Evolutionary conservation across 2,797 vertebrate genomes (phyloP).

Genomic region (Capromys pilorides): DNA sequence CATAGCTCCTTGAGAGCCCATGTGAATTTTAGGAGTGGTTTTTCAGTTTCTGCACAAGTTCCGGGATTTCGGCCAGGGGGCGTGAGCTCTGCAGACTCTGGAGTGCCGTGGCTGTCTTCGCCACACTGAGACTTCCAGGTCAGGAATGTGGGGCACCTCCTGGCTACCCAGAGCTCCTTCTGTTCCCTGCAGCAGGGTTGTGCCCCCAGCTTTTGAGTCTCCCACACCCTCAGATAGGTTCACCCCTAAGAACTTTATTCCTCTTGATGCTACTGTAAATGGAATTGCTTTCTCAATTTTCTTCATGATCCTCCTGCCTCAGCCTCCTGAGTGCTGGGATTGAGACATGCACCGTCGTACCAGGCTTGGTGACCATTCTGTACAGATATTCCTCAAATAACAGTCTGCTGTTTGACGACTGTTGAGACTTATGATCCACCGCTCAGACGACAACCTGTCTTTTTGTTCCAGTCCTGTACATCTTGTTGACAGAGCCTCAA

Average conservation of each 20-base stretch:
- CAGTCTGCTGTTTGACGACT: background rate
- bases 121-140: background rate
- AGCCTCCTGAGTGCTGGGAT: background rate
- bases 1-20: background rate
- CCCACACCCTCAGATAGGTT: background rate
- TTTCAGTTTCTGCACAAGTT: background rate
- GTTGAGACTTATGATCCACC: no score
- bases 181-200: background rate
- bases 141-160: background rate
- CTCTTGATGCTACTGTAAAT: background rate
- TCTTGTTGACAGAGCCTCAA: background rate
- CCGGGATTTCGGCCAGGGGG: background rate
- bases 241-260: background rate
- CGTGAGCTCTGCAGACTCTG: background rate
- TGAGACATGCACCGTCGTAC: background rate
- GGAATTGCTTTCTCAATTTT: background rate
- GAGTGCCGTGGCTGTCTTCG: background rate
- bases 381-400: background rate
- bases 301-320: background rate
- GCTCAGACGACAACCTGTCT: background rate
- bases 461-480: background rate
- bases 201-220: background rate
- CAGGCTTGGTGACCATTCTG: background rate
- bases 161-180: fast-evolving
- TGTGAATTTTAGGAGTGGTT: background rate